Conservation (phyloP, 2,888 invertebrate genomes). For the Chymomyza fuscimana region DNA sequence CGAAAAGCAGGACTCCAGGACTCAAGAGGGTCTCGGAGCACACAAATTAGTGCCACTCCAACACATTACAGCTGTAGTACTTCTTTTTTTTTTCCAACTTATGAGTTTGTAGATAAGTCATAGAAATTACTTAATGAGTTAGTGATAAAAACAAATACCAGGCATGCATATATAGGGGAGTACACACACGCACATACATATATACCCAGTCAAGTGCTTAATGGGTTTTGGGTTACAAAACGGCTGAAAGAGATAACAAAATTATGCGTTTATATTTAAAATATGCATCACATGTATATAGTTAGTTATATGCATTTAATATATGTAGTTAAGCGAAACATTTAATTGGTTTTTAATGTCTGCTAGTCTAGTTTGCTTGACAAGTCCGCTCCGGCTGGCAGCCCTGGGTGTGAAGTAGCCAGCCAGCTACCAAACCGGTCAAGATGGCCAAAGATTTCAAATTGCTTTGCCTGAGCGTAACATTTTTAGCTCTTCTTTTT, state of each 20-base stretch:
- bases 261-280: slow-evolving; percentile 61
- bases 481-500: background rate
- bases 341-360: slow-evolving; percentile 71
- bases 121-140: slow-evolving; percentile 70
- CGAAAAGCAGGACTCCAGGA: slow-evolving; percentile 30
- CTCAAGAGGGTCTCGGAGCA: slow-evolving; percentile 43
- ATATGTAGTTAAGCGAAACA: slow-evolving; percentile 33
- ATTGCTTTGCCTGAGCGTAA: slow-evolving; percentile 46
- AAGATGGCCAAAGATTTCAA: slow-evolving; percentile 9
- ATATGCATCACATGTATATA: slow-evolving; percentile 29
- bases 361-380: slow-evolving; percentile 66
- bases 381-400: slow-evolving; percentile 52
- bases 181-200: slow-evolving; percentile 9
- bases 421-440: slow-evolving; percentile 8
- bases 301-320: slow-evolving; percentile 20
- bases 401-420: slow-evolving; percentile 56
- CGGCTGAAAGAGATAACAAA: slow-evolving; percentile 56
- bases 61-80: slow-evolving; percentile 2
- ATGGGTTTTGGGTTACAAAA: slow-evolving; percentile 71
- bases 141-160: slow-evolving; percentile 53
- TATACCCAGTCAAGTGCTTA: slow-evolving; percentile 60
- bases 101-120: slow-evolving; percentile 54
- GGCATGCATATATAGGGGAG: slow-evolving; percentile 17
- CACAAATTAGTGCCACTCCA: slow-evolving; percentile 18
- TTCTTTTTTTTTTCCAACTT: background rate